These are phyloP conservation scores for Camptogramma bilineatum DNA, from an alignment of 2,888 invertebrate species.

Conservation along the genomic window DNA sequence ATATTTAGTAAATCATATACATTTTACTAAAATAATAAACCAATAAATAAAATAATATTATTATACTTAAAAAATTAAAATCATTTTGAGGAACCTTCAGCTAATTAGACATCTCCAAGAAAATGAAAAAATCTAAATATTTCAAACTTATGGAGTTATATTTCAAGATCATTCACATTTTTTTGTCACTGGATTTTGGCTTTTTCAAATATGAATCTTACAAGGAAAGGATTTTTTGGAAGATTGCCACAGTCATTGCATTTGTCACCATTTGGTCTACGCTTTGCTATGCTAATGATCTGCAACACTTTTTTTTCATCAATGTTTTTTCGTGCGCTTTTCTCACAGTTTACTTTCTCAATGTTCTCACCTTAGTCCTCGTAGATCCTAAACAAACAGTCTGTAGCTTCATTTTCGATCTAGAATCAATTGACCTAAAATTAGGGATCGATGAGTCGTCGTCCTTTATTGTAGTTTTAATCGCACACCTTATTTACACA, in stretches of 20 bases:
- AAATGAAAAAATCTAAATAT: constrained; percentile 8
- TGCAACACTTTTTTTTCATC: background rate
- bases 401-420: background rate
- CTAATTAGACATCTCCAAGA: background rate
- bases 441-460: background rate
- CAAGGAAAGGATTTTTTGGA: constrained; percentile 13
- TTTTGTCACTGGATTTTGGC: constrained; percentile 14
- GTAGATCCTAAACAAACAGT: background rate
- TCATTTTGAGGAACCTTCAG: background rate
- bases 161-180: constrained; percentile 6
- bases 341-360: background rate
- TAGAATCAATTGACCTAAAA: constrained; percentile 6
- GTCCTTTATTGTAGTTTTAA: constrained; percentile 2
- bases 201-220: constrained; percentile 16
- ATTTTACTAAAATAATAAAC: no score
- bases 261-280: background rate
- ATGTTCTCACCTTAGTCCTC: background rate
- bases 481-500: background rate
- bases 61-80: background rate
- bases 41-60: no score
- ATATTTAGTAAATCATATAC: no score
- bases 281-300: background rate
- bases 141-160: constrained; percentile 8
- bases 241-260: background rate
- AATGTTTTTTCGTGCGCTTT: no score